A percentile compares a stretch with the other conserved stretches of the same genome.
These are phyloP conservation scores for Tuta absoluta DNA, from an alignment of 2,888 invertebrate species.

Conservation along the genomic window DNA sequence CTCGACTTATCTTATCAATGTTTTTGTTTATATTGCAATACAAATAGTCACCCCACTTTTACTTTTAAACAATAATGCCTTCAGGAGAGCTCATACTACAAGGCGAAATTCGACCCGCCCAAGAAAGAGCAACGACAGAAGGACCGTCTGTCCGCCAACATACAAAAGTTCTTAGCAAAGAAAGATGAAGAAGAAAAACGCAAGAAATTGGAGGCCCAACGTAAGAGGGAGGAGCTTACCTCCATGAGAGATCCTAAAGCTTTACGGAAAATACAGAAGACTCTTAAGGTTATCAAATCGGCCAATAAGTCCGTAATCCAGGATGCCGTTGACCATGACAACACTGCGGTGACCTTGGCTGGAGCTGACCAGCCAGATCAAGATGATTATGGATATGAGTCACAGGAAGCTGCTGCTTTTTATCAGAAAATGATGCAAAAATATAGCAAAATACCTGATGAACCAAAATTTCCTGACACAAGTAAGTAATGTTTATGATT, in stretches of 20 bases:
- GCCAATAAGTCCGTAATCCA: conserved; percentile 93
- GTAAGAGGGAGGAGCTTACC: conserved; percentile 83
- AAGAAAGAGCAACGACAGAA: conserved; percentile 88
- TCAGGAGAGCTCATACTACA: conserved; percentile 83
- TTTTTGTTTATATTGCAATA: conserved; percentile 22
- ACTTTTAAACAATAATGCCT: conserved; percentile 38
- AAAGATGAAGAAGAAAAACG: conserved; percentile 90
- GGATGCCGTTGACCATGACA: conserved; percentile 89
- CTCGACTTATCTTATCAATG: conserved; percentile 7
- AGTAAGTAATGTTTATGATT: conserved; percentile 49
- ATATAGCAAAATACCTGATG: conserved; percentile 86
- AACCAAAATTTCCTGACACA: conserved; percentile 84
- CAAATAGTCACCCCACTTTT: conserved; percentile 16
- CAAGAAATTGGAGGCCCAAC: conserved; percentile 82
- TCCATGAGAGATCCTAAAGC: conserved; percentile 87
- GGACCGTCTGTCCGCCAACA: conserved; percentile 86
- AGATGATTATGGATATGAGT: conserved; percentile 95
- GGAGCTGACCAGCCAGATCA: conserved; percentile 92
- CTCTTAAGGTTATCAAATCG: conserved; percentile 93
- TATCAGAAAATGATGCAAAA: conserved; percentile 93
- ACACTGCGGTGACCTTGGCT: conserved; percentile 87
- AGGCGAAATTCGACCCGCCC: conserved; percentile 90
- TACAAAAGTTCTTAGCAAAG: conserved; percentile 90
- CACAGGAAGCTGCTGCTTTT: conserved; percentile 89
- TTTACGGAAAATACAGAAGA: conserved; percentile 87